Evolutionary conservation across 1,140 invertebrate genomes (phyloP), one percentile per base, ranked within the genome.

Genomic region (honey bee (Apis mellifera)): DNA sequence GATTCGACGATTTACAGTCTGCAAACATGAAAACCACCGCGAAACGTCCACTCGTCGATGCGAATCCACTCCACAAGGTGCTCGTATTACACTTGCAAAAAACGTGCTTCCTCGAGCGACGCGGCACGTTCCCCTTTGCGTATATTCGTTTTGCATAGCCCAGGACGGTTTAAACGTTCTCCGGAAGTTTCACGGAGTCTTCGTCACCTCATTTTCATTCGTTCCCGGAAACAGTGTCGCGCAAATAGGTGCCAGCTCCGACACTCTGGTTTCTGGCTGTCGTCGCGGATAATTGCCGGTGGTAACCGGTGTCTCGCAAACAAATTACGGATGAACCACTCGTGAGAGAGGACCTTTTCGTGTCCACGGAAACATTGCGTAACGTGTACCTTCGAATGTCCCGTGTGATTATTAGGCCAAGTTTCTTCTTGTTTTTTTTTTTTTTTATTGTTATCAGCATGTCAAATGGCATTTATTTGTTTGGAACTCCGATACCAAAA

Each of bases 181-280:
- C 54, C 23, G 72, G 79, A 81, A 76, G 72, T 76, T 75, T 42
- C 79, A 17, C 64, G 21, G 42, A n/a, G 42, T 68, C 62, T 81
- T 81, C 79, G 62, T 59, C 79, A 23, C 72, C 64, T 81, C 23
- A 60, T 81, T 81, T 76, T 81, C 79, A 81, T 81, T 81, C 79
- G 72, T 75, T 76, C 79, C 62, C 71, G 72, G 79, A 68, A 81
- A 81, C 64, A 81, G 72, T 68, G 79, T 66, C 72, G 64, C 72
- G 79, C 72, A 81, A 81, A 81, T 81, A 81, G 79, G 54, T 48
- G 52, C 26, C 19, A 12, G 17, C 71, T 52, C 23, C 19, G 54
- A 13, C 72, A 76, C 79, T 81, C 64, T 9, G 64, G n/a, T 42
- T 48, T 15, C 69, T 21, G 50, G 50, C 52, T 32, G 52, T 9